phyloP scores from a whole-genome alignment of 37 sponge, comb jelly and placozoan genomes.

The Petrosia ficiformis region DNA sequence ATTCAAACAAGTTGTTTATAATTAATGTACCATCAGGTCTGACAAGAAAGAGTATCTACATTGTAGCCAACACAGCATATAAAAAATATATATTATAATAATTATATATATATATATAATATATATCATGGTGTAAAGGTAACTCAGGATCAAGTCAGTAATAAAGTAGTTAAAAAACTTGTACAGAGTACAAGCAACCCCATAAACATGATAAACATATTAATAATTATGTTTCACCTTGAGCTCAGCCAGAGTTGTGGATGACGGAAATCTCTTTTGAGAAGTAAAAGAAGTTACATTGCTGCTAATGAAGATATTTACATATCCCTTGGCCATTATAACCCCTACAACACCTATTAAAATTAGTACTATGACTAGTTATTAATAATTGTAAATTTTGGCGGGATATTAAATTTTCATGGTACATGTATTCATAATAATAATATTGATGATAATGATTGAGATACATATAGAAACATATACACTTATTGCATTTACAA shows the following conservation, averaged over 20 bases:
- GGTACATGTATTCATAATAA: background rate
- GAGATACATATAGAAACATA: background rate
- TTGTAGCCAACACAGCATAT: too few species aligned
- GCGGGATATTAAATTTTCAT: background rate
- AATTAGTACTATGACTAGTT: too few species aligned
- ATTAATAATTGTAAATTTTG: constrained; percentile 5
- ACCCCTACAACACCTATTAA: constrained; percentile 26
- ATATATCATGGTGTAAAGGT: too few species aligned
- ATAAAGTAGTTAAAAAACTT: too few species aligned
- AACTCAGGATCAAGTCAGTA: too few species aligned
- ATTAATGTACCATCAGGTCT: too few species aligned
- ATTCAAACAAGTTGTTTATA: too few species aligned
- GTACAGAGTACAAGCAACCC: too few species aligned
- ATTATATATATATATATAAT: too few species aligned
- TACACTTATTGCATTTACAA: background rate
- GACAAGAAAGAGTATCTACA: too few species aligned
- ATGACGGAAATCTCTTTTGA: constrained; percentile 63
- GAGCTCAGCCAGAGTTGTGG: constrained; percentile 61
- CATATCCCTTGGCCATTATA: constrained; percentile 11
- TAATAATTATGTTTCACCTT: constrained; percentile 42
- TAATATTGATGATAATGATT: background rate
- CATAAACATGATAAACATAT: background rate
- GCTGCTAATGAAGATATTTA: constrained; percentile 41
- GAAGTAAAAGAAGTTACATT: constrained; percentile 33
- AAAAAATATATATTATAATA: too few species aligned